These are phyloP conservation scores for Nysson spinosus DNA, from an alignment of 2,888 invertebrate genomes.

Conservation along the genomic window DNA sequence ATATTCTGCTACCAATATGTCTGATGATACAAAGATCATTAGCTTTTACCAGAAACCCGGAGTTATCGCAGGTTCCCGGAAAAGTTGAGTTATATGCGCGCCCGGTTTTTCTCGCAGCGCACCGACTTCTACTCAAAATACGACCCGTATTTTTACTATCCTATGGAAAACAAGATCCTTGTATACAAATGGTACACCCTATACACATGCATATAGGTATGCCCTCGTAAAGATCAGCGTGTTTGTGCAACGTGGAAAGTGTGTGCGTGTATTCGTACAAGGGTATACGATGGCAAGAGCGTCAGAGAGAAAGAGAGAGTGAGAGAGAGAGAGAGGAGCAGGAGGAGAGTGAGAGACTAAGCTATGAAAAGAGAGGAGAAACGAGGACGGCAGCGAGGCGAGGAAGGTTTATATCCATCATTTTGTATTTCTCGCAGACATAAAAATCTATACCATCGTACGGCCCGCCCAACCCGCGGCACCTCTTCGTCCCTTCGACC, in stretches of 20 bases:
- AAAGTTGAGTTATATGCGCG: too few relatives aligned
- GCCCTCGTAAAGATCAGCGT: slow-evolving; percentile 45
- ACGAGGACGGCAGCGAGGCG: slow-evolving; percentile 55
- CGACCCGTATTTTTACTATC: slow-evolving; percentile 1
- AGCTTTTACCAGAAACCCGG: too few relatives aligned
- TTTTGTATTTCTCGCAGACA: slow-evolving; percentile 76
- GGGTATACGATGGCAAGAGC: slow-evolving; percentile 33
- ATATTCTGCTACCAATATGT: too few relatives aligned
- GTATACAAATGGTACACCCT: slow-evolving; percentile 37
- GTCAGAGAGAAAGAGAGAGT: slow-evolving; percentile 24
- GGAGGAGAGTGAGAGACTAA: slow-evolving; percentile 25
- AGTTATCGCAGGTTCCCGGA: too few relatives aligned
- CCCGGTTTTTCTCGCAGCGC: too few relatives aligned
- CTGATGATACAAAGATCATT: too few relatives aligned
- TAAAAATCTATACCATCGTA: slow-evolving; percentile 75
- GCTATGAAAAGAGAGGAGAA: slow-evolving; percentile 21
- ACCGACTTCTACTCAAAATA: neutral
- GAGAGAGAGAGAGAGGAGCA: slow-evolving; percentile 8
- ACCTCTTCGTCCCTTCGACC: slow-evolving; percentile 54
- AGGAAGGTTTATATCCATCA: slow-evolving; percentile 75
- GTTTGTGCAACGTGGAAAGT: slow-evolving; percentile 41
- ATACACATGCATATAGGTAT: slow-evolving; percentile 20
- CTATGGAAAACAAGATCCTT: neutral
- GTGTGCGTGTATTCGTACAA: slow-evolving; percentile 43
- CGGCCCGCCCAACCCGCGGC: slow-evolving; percentile 55